Base-by-base conservation (phyloP, 2,113 vertebrate genomes). In the Thamnophis sirtalis region DNA sequence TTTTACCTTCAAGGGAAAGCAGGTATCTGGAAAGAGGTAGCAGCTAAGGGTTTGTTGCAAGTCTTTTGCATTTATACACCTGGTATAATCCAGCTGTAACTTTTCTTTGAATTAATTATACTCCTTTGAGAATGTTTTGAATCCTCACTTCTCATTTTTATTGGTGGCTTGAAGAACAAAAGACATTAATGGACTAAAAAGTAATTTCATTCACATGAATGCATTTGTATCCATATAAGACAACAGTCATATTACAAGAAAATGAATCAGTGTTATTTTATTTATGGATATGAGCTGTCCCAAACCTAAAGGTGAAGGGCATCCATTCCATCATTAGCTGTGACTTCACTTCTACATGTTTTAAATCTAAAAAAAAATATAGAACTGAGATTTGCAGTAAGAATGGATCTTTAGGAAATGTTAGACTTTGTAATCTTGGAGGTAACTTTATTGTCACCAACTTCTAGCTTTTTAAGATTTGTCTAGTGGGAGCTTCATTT, bases 91-190 rank as follows among this genome's bases (percentile, higher is more conserved):
- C 15, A 38, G 17, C 4, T 88, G 19, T 38, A 38, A 56, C 19
- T 88, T 87, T 87, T 88, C 86, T 80, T 21, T 88, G 10, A 3
- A 43, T 48, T 88, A 48, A 6, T 11, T 58, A 87, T 33, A 17
- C 5, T 60, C 1, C 4, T 11, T 48, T 88, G 68, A 80, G 19
- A 17, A 84, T 89, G 92, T 92, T 85, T 94, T 3, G 89, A 50
- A 7, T 80, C 17, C 13, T 88, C 1, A 2, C 2, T 22, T 87
- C 33, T 10, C 3, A 49, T 90, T 63, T 43, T 24, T 87, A 54
- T 11, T 54, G 91, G 50, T 80, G 6, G 73, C 53, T 91, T 73
- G 63, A 90, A 89, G 49, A 95, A 49, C 51, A 87, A 17, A 89
- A 93, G 91, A 92, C 55, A 22, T 9, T 48, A 0, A 28, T 89